Base-by-base conservation (phyloP, 2,888 invertebrate species). In the Hydrotaea cyrtoneurina region DNA sequence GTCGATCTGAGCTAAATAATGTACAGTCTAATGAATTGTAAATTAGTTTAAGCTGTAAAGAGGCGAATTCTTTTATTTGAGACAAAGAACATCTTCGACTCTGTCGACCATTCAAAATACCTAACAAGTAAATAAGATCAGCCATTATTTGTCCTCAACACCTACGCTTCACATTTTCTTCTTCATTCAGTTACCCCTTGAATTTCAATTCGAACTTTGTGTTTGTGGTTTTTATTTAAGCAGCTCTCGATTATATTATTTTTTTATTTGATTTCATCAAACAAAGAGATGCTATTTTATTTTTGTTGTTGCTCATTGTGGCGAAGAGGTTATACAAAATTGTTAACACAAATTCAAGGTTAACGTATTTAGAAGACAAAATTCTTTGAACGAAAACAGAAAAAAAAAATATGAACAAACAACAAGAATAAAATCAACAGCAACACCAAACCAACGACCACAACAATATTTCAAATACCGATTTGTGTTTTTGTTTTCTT, bases 261-360 rank as follows among this genome's bases (percentile, higher is more conserved):
- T 36, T 31, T 57, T 66, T 11, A 64, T 78, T 69, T 77, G 7
- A 73, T n/a, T 50, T 50, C 53, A 17, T 11, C 36, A 80, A 66
- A 69, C 59, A 59, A 66, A 43, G 55, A 74, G 36, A 26, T 31
- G 23, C n/a, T n/a, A n/a, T n/a, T n/a, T n/a, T n/a, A n/a, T n/a
- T n/a, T n/a, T n/a, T n/a, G n/a, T n/a, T n/a, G n/a, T n/a, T n/a
- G n/a, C 31, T 31, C 31, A 7, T 31, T 31, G 31, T 39, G 15
- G 13, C 19, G 23, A 74, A 43, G 76, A 21, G 55, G 55, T 77
- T 81, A 81, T 69, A 82, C 78, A 75, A 59, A 59, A 59, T 59
- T 36, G 36, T 78, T 78, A 82, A 57, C 76, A 82, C 64, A n/a
- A 64, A 82, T 64, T 82, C 78, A 83, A 79, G 79, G 71, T 79